Conservation (phyloP, 2,113 vertebrate species). For the Puffinus mauretanicus region DNA sequence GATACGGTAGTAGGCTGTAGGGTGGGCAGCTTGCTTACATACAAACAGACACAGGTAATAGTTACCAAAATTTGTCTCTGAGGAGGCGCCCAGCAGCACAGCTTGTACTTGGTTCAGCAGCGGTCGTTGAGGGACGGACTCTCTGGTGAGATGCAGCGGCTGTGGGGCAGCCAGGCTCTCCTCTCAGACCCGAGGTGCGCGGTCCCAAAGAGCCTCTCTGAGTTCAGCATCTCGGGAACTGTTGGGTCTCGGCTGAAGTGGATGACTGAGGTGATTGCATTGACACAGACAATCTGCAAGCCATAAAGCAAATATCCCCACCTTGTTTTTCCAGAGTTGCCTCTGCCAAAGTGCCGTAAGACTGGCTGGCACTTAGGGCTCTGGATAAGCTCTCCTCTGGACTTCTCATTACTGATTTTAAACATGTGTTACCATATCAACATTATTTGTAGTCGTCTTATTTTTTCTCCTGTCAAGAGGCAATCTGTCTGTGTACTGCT, state of each 20-base stretch:
- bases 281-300: not conserved
- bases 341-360: not conserved
- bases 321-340: not conserved
- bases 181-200: rapidly evolving
- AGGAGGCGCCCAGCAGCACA: not conserved
- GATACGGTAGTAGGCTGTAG: not conserved
- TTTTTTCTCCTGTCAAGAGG: not conserved
- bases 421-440: slow-evolving; percentile 5
- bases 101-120: rapidly evolving
- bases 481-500: not conserved
- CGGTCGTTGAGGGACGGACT: not conserved
- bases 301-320: not conserved
- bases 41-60: not conserved
- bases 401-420: slow-evolving; percentile 29
- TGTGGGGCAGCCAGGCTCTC: not conserved
- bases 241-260: not conserved
- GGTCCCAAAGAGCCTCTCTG: not conserved
- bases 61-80: not conserved
- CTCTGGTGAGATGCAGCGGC: not conserved
- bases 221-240: not conserved
- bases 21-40: not conserved
- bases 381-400: not conserved
- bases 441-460: not conserved
- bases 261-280: not conserved
- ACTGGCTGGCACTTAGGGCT: not conserved